Conservation (phyloP, 2,888 invertebrate genomes). For the Amblyjoppa fuscipennis region DNA sequence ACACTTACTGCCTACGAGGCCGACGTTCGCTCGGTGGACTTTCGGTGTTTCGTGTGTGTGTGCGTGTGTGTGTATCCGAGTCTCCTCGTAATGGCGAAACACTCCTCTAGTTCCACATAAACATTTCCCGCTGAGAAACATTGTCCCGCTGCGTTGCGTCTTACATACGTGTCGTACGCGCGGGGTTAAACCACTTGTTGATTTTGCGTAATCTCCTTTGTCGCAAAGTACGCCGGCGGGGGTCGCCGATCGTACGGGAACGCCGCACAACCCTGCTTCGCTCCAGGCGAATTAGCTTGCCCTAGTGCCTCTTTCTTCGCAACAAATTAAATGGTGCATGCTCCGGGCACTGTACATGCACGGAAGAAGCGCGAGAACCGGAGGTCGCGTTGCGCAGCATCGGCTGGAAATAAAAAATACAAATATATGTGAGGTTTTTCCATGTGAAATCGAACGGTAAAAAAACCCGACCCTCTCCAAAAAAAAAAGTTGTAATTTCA, state of each 20-base stretch:
- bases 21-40: conserved; percentile 8
- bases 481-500: too few relatives aligned
- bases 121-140: conserved; percentile 27
- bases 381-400: too few relatives aligned
- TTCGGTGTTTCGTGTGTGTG: background rate
- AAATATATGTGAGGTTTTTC: too few relatives aligned
- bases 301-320: conserved; percentile 53
- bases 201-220: conserved; percentile 67
- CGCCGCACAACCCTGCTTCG: background rate
- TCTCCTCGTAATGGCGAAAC: conserved; percentile 2
- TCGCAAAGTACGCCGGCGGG: conserved; percentile 43
- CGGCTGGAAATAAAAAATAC: background rate
- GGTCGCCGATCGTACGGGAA: background rate
- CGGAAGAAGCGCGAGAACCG: background rate
- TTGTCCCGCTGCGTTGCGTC: conserved; percentile 29
- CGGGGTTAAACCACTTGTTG: conserved; percentile 67
- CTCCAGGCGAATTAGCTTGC: conserved; percentile 47
- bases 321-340: conserved; percentile 32
- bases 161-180: conserved; percentile 54
- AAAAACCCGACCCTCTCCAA: too few relatives aligned
- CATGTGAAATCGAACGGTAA: too few relatives aligned
- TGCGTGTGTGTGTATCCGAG: background rate
- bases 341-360: background rate
- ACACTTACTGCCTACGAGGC: background rate
- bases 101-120: conserved; percentile 35